These are phyloP conservation scores for Eriosoma lanigerum DNA, from an alignment of 1,140 invertebrate species.

Conservation along the genomic window DNA sequence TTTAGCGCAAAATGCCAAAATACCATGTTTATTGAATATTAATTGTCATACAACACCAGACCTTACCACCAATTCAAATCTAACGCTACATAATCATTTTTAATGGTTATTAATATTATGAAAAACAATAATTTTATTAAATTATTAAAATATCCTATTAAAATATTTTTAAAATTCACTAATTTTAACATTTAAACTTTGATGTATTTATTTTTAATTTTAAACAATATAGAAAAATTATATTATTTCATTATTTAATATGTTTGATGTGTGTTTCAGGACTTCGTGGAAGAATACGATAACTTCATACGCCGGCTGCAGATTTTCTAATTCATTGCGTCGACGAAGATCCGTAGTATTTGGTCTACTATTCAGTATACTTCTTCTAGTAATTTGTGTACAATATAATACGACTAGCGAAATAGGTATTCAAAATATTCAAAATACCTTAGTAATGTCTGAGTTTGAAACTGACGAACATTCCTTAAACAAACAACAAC, in stretches of 20 bases:
- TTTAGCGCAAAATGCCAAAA: too few species aligned
- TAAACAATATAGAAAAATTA: too few species aligned
- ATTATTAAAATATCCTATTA: too few species aligned
- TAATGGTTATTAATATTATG: too few species aligned
- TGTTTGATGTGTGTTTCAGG: constrained; percentile 25
- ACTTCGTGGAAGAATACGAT: constrained; percentile 42
- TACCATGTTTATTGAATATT: too few species aligned
- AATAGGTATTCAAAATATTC: constrained; percentile 34
- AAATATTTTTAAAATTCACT: too few species aligned
- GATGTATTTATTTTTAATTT: too few species aligned
- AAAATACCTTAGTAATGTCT: constrained; percentile 16
- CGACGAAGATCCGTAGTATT: constrained; percentile 57
- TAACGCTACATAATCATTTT: too few species aligned
- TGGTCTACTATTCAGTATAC: constrained; percentile 52
- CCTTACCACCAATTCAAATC: too few species aligned
- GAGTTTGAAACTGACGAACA: constrained; percentile 17
- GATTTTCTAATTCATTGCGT: constrained; percentile 56
- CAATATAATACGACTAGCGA: constrained; percentile 56
- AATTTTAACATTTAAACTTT: too few species aligned
- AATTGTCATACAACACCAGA: too few species aligned
- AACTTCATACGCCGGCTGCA: constrained; percentile 56
- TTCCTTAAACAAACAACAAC: constrained; percentile 12
- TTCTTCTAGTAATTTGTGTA: constrained; percentile 56
- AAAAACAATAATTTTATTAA: too few species aligned
- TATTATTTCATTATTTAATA: not conserved